Base-by-base conservation (phyloP, 2,113 vertebrate genomes). In the Ammodytes dubius region DNA sequence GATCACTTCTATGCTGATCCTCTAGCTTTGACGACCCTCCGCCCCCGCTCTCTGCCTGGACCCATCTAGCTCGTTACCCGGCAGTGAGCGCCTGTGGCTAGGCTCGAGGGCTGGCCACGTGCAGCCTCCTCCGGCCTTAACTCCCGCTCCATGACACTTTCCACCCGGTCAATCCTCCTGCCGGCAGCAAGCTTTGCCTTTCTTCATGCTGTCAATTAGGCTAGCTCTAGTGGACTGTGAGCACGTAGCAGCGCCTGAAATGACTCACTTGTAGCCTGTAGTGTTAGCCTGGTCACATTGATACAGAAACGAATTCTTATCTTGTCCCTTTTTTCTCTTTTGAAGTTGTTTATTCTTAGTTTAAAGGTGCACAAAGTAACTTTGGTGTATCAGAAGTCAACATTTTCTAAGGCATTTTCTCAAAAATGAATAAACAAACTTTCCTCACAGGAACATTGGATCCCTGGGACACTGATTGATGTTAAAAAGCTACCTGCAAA, bases 201-300 rank as follows among this genome's bases (percentile, higher is more conserved):
- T 90, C 85, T 82, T 64, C 77, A 39, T 40, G 82, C 79, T 81
- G 85, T 90, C 87, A 86, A 72, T 89, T 82, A 88, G 69, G 68
- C 46, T 39, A 50, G 58, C 46, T 78, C 19, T 49, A 47, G 39
- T 47, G 5, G 76, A 54, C 63, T 54, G 52, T 14, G 56, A 70
- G 74, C 87, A 89, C 6, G 49, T 90, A 88, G 10, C 69, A 77
- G 69, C 68, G 61, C 49, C 81, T 71, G 58, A 67, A 59, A 71
- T 84, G 69, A 83, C 66, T 87, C 87, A 69, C 66, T 59, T 64
- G 8, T 58, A 35, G 67, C 84, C 78, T 35, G 19, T n/a, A 74
- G 87, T 8, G 6, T 57, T 27, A 49, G 69, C 79, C 17, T 54
- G 37, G 53, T 80, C 59, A 50, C 68, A 73, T 35, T 43, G 50